Percentiles rank a stretch among this genome's conserved stretches.
Evolutionary conservation across 92 coral and sea anemone species (phyloP).

Genomic region (Zoanthus gigantus): DNA sequence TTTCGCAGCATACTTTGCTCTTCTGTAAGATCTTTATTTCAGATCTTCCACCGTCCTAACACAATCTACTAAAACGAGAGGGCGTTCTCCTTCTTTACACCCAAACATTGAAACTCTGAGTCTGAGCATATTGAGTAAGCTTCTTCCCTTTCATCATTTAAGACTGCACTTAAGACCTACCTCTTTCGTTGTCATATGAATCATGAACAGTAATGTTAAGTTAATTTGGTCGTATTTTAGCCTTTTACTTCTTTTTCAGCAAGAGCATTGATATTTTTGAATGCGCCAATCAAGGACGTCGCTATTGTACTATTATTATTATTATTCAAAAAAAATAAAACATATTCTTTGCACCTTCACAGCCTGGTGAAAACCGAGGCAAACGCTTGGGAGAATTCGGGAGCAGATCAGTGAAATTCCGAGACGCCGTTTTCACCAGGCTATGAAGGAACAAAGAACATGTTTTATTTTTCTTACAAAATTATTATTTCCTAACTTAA

Average conservation of each 20-base stretch:
- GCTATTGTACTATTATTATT: not conserved
- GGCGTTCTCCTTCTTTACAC: not conserved
- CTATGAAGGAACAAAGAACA: too few relatives aligned
- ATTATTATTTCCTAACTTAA: too few relatives aligned
- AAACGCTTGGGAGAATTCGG: too few relatives aligned
- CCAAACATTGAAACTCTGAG: not conserved
- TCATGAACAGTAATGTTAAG: not conserved
- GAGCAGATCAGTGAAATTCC: too few relatives aligned
- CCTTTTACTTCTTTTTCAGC: not conserved
- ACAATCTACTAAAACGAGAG: slow-evolving; percentile 19
- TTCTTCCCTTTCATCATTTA: not conserved
- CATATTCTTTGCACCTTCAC: too few relatives aligned
- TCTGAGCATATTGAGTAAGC: not conserved
- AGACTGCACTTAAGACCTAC: not conserved
- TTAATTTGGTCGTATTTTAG: not conserved
- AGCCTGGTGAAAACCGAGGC: too few relatives aligned
- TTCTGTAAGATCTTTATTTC: slow-evolving; percentile 8
- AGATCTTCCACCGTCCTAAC: slow-evolving; percentile 10
- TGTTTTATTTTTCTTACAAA: too few relatives aligned
- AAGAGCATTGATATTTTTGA: not conserved
- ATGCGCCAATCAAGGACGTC: not conserved
- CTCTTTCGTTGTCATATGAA: not conserved
- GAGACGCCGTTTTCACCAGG: too few relatives aligned
- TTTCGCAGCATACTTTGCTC: slow-evolving; percentile 25
- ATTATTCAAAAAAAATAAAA: too few relatives aligned